These are phyloP conservation scores for Lithobates sylvaticus DNA, from an alignment of 2,797 vertebrate species.

Conservation along the genomic window DNA sequence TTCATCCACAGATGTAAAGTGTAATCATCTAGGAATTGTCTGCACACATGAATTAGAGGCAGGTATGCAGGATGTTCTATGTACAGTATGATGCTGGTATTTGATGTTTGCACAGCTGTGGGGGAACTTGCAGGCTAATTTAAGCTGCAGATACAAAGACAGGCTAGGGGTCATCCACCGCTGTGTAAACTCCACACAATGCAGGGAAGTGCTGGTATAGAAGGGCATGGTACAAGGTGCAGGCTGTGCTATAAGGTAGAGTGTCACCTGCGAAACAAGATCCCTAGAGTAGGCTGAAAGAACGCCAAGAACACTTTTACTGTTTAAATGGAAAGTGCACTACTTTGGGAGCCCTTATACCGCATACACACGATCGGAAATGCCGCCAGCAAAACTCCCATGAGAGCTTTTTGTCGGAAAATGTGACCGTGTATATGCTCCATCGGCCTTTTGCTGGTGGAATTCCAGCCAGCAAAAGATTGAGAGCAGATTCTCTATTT, in stretches of 20 bases:
- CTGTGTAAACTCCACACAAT: neutral
- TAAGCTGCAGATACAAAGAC: neutral
- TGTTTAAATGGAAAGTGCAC: neutral
- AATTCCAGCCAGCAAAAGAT: no score
- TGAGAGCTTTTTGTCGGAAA: no score
- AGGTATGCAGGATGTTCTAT: slow-evolving; percentile 1
- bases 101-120: slow-evolving; percentile 26
- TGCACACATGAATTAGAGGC: slow-evolving; percentile 36
- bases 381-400: no score
- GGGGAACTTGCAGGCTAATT: slow-evolving; percentile 1
- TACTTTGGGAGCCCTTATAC: no score
- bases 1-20: neutral
- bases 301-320: neutral
- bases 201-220: neutral
- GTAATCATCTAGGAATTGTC: neutral
- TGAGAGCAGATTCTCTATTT: no score
- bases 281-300: neutral
- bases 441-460: no score
- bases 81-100: slow-evolving; percentile 28
- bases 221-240: neutral
- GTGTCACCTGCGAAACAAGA: neutral
- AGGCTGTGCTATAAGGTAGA: neutral
- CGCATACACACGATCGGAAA: no score
- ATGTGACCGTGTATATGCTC: no score
- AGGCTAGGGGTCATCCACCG: neutral